Base-by-base conservation (phyloP, 2,113 vertebrate species). In the Oryzias woworae region DNA sequence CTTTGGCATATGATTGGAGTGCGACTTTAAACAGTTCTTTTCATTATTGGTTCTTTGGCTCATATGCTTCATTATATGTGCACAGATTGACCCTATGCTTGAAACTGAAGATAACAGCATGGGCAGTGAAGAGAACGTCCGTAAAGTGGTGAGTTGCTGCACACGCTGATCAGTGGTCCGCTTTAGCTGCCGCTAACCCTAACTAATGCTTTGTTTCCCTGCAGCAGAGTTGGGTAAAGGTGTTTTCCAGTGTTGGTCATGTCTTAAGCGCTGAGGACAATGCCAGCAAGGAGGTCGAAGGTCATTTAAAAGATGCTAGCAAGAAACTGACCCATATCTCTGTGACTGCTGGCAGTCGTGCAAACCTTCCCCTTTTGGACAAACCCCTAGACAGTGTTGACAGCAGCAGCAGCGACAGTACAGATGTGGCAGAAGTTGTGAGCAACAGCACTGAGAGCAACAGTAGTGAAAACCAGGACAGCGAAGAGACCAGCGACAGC, bases 81-180 rank as follows among this genome's bases (percentile, higher is more conserved):
- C 51, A 18, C 73, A 88, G 86, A 28, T 22, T 3, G 52, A 71
- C 31, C 45, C 60, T 2, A n/a, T 80, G 53, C 17, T 2, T 17
- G 87, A 88, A 60, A 90, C 88, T 53, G 73, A 58, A 64, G 88
- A 90, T 55, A 41, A 90, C 66, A 86, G 73, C 58, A 77, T 85
- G 79, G 68, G 74, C 62, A 88, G 85, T 17, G 87, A 88, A 66
- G 85, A 87, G 63, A 90, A 88, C 4, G 6, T 90, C 5, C 68
- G 88, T 62, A 90, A 82, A 85, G 88, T 89, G 45, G 1, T 36
- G 36, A 50, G 43, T 26, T 14, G 26, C 56, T 47, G 2, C 14
- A 10, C 4, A 22, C 1, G 48, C 55, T 6, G 42, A 52, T 31
- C n/a, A 4, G 13, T 43, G 15, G 13, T 17, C 10, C 17, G 4